Percentiles rank a stretch among this genome's conserved stretches.
phyloP scores from a whole-genome alignment of 1,140 invertebrate genomes.

The Drosophila trapezifrons region DNA sequence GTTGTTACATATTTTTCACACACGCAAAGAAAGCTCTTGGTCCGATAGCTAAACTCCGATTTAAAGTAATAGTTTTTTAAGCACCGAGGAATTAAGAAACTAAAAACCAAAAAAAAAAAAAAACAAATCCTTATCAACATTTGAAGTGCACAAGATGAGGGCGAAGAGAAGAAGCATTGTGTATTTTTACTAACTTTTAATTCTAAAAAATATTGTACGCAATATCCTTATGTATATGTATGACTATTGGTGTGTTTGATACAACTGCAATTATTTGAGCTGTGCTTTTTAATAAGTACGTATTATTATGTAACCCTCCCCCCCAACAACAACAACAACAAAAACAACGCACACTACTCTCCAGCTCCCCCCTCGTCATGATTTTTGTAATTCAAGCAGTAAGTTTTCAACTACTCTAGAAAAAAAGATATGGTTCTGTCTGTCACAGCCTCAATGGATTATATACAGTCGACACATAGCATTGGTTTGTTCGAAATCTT shows the following conservation, averaged over 20 bases:
- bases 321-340: neutral
- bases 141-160: slow-evolving; percentile 22
- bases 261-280: slow-evolving; percentile 30
- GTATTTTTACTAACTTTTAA: slow-evolving; percentile 33
- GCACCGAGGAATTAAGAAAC: slow-evolving; percentile 22
- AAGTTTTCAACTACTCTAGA: slow-evolving; percentile 16
- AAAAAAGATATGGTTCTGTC: slow-evolving; percentile 16
- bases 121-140: slow-evolving; percentile 15
- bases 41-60: slow-evolving; percentile 36
- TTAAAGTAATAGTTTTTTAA: slow-evolving; percentile 29
- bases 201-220: slow-evolving; percentile 34
- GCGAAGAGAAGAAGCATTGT: slow-evolving; percentile 13
- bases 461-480: slow-evolving; percentile 15
- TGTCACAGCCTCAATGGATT: slow-evolving; percentile 12
- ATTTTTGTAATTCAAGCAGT: slow-evolving; percentile 20
- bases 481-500: slow-evolving; percentile 15
- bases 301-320: slow-evolving; percentile 10
- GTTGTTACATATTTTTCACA: slow-evolving; percentile 3
- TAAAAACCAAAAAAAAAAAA: slow-evolving; percentile 8
- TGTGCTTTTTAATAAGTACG: slow-evolving; percentile 29
- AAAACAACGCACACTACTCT: slow-evolving; percentile 3
- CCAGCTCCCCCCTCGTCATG: neutral
- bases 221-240: slow-evolving; percentile 32
- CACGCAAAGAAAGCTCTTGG: slow-evolving; percentile 13
- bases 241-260: slow-evolving; percentile 36